Base-by-base conservation (phyloP, 2,113 vertebrate genomes). In the Cryptomyrus ogoouensis region DNA sequence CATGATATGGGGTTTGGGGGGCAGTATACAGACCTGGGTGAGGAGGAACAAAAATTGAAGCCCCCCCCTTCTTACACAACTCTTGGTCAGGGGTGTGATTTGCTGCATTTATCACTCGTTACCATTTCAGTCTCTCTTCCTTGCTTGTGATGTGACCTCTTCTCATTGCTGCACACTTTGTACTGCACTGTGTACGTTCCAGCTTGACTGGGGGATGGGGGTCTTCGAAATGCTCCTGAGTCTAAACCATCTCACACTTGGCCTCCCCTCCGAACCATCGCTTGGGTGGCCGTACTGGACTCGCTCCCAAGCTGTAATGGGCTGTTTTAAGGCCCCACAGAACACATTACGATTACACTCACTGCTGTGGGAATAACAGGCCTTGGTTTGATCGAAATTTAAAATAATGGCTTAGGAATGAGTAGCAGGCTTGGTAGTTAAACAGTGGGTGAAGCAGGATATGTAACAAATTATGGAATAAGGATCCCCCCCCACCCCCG, bases 41-140 rank as follows among this genome's bases (percentile, higher is more conserved):
- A 52, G 50, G 15, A 5, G 21, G 21, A 8, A 62, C 0, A 66
- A 27, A 66, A 27, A 1, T 10, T 2, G 58, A 66, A 66, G 58
- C 58, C 58, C 58, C 8, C 56, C 56, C 53, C 19, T n/a, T n/a
- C 62, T 6, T 58, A n/a, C 58, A 12, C 62, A 66, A 10, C n/a
- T 66, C 24, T 1, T 27, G n/a, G n/a, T 3, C n/a, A 66, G n/a
- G 58, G 24, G 24, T 66, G 9, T 27, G 24, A 66, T 66, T 27
- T n/a, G 9, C n/a, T 27, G n/a, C 24, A 66, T 27, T 10, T 10
- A 27, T 66, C 24, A 12, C n/a, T 3, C 2, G 10, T 66, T 8
- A 27, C 62, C 58, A 87, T 90, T 92, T 70, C 89, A 91, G 91
- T 92, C 49, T 90, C 87, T 91, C 80, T 90, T 1, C 24, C 31